phyloP scores from a whole-genome alignment of 92 coral and sea anemone genomes.

The Montipora capitata region DNA sequence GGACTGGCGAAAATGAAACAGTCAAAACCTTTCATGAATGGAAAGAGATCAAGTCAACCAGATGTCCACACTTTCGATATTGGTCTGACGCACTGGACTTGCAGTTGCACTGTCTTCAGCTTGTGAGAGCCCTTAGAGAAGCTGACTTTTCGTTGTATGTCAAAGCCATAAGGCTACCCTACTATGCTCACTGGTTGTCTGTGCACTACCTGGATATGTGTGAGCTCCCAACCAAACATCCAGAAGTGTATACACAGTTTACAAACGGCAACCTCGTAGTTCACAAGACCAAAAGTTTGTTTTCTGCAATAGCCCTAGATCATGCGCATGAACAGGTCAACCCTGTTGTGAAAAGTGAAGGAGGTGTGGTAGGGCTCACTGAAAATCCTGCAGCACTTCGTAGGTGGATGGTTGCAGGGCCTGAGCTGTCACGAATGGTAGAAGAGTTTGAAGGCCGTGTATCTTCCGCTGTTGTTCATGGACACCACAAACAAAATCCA shows the following conservation, averaged over 20 bases:
- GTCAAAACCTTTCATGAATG: conserved; percentile 37
- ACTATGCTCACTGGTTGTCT: conserved; percentile 52
- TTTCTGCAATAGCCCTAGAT: conserved; percentile 72
- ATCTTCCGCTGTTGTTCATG: conserved; percentile 26
- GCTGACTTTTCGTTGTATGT: conserved; percentile 46
- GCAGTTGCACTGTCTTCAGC: conserved; percentile 49
- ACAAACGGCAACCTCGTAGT: conserved; percentile 31
- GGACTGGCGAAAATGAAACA: conserved; percentile 27
- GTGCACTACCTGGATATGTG: conserved; percentile 68
- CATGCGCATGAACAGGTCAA: conserved; percentile 76
- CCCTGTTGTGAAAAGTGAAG: conserved; percentile 71
- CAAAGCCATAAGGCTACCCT: conserved; percentile 26
- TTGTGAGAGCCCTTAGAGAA: conserved; percentile 45
- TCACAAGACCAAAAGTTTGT: conserved; percentile 52
- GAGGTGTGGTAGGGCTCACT: conserved; percentile 76
- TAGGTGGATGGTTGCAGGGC: conserved; percentile 58
- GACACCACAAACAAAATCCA: conserved; percentile 66
- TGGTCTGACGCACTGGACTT: conserved; percentile 37
- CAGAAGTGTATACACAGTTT: conserved; percentile 52
- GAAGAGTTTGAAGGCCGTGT: not conserved
- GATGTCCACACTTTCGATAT: conserved; percentile 47
- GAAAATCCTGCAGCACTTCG: conserved; percentile 71
- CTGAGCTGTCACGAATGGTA: too few relatives aligned
- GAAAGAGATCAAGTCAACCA: conserved; percentile 23
- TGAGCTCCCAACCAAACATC: conserved; percentile 41